Base-by-base conservation (phyloP, 2,113 vertebrate species). In the Maccullochella peelii region DNA sequence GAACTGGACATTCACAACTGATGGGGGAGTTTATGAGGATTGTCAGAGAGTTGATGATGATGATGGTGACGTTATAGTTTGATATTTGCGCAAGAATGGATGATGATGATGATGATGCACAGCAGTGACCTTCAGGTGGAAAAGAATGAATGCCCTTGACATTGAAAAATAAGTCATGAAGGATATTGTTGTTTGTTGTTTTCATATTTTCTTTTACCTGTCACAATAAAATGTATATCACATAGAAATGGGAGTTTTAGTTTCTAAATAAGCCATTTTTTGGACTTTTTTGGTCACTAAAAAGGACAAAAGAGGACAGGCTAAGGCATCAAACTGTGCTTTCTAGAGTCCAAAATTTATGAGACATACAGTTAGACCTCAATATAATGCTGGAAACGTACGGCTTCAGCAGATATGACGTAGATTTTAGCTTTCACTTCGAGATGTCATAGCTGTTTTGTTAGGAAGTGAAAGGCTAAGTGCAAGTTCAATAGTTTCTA, bases 71-170 rank as follows among this genome's bases (percentile, higher is more conserved):
- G 11, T 49, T 62, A 18, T 1, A 38, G 66, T 77, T 63, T 42
- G 36, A 61, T 77, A 2, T 85, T 76, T 77, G 62, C 49, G 25
- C 36, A n/a, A 62, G 27, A 80, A 11, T 14, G 52, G 50, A 42
- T 6, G 47, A 49, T 16, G 47, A 18, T 52, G 79, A 68, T 33
- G 66, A 55, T 62, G 88, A 82, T 44, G 75, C 70, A 71, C 54
- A 50, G 72, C 72, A 33, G 79, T 86, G 90, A 92, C 90, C 92
- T 91, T 92, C 82, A 89, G 62, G 4, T 58, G 33, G 30, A 68
- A 36, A 76, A 77, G n/a, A 74, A 44, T 5, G 8, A 54, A 88
- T 18, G 82, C 1, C 87, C 77, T 82, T 86, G 86, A 88, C 82
- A 80, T 57, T 73, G 62, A 83, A 47, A 72, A 65, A 58, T 1